Conservation (phyloP, 2,113 vertebrate species). For the Mesitornis unicolor region DNA sequence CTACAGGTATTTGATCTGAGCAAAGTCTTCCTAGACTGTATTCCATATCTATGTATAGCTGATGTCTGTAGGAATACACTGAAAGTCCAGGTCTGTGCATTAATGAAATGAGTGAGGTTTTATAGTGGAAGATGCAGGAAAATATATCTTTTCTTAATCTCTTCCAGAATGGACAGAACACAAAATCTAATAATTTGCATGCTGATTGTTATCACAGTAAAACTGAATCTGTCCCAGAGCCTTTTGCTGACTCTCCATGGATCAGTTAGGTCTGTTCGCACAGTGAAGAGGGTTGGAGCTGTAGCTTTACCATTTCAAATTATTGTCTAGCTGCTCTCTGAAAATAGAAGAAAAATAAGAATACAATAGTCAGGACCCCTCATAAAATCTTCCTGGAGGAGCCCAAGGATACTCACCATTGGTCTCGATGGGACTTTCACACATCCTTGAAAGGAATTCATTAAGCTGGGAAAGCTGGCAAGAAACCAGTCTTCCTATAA, state of each 20-base stretch:
- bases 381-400: constrained; percentile 8
- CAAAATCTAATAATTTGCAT: not conserved
- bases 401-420: constrained; percentile 28
- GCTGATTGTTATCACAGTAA: not conserved
- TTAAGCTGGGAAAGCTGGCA: constrained; percentile 48
- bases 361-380: not conserved
- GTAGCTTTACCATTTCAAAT: not conserved
- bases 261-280: not conserved
- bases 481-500: constrained; percentile 27
- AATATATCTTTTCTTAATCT: not conserved
- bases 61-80: not conserved
- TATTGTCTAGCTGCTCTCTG: not conserved
- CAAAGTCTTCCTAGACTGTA: not conserved
- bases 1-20: not conserved
- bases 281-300: not conserved
- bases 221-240: not conserved
- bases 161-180: not conserved
- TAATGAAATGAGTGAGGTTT: not conserved
- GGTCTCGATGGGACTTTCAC: constrained; percentile 40
- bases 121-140: not conserved
- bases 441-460: constrained; percentile 54
- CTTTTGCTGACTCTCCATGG: not conserved
- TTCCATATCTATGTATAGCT: not conserved
- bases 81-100: not conserved
- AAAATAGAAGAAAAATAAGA: constrained; percentile 28